A percentile compares a stretch with the other conserved stretches of the same genome.
Evolutionary conservation across 2,113 vertebrate genomes (phyloP).

Genomic region (Axis porcinus): DNA sequence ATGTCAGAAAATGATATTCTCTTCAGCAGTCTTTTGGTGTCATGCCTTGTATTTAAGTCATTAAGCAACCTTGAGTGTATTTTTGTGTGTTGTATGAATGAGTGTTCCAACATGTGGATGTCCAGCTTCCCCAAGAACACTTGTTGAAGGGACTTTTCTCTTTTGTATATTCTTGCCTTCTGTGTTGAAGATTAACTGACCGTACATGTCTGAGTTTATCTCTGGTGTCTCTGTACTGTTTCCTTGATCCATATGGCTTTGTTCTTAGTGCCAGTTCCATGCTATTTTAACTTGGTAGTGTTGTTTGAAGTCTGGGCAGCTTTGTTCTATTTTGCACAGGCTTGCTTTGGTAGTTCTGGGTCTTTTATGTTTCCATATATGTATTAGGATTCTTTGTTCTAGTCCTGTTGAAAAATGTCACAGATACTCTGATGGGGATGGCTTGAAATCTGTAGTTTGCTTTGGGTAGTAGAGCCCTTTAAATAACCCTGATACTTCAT

Average conservation of each 20-base stretch:
- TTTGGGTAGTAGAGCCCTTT: background rate
- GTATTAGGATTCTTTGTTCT: background rate
- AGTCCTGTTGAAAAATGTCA: background rate
- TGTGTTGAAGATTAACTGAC: background rate
- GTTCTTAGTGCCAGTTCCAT: background rate
- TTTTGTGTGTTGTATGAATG: background rate
- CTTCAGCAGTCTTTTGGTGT: background rate
- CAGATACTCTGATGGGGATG: background rate
- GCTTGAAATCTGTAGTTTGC: background rate
- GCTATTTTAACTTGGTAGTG: background rate
- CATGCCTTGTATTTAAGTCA: background rate
- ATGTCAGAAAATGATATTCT: background rate
- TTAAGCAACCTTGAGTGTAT: background rate
- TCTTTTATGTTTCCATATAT: background rate
- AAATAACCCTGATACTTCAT: background rate
- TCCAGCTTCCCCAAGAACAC: background rate
- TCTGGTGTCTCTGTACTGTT: background rate
- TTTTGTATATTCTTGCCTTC: background rate
- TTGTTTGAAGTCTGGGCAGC: background rate
- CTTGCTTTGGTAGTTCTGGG: background rate
- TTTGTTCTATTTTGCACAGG: background rate
- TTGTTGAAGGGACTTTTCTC: background rate
- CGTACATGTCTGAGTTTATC: background rate
- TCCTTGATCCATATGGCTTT: background rate
- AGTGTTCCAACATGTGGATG: background rate